Evolutionary conservation across 2,797 vertebrate genomes (phyloP).

Genomic region (Peromyscus eremicus): DNA sequence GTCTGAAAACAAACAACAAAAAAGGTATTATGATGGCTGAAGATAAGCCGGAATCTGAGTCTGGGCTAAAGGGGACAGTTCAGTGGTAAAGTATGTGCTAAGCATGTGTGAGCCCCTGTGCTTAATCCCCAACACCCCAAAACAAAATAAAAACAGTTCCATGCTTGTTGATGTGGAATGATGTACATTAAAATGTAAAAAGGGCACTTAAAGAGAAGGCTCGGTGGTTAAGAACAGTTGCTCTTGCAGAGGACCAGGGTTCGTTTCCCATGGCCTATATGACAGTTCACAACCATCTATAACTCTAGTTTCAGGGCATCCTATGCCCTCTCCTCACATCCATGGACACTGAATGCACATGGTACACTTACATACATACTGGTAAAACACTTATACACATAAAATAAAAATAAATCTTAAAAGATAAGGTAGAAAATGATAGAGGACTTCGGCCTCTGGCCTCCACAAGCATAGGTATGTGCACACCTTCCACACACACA

Average conservation of each 20-base stretch:
- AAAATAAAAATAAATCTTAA: neutral
- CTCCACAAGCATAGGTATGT: neutral
- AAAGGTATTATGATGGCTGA: neutral
- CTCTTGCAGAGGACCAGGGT: neutral
- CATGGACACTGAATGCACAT: neutral
- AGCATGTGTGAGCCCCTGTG: neutral
- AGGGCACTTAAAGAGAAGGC: neutral
- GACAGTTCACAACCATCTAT: neutral
- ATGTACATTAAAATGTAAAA: conserved; percentile 1
- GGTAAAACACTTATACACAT: neutral
- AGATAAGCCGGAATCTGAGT: neutral
- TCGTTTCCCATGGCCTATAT: neutral
- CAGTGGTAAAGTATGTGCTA: neutral
- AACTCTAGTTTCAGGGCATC: neutral
- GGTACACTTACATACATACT: neutral
- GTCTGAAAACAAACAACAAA: neutral
- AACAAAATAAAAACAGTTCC: conserved; percentile 11
- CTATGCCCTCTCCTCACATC: neutral
- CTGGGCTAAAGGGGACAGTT: neutral
- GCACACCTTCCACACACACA: neutral
- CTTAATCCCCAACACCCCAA: neutral
- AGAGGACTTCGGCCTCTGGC: neutral
- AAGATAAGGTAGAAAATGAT: neutral
- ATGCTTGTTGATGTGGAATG: conserved; percentile 1
- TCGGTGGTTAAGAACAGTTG: neutral